phyloP scores from a whole-genome alignment of 1,140 invertebrate genomes.

The Ips typographus region DNA sequence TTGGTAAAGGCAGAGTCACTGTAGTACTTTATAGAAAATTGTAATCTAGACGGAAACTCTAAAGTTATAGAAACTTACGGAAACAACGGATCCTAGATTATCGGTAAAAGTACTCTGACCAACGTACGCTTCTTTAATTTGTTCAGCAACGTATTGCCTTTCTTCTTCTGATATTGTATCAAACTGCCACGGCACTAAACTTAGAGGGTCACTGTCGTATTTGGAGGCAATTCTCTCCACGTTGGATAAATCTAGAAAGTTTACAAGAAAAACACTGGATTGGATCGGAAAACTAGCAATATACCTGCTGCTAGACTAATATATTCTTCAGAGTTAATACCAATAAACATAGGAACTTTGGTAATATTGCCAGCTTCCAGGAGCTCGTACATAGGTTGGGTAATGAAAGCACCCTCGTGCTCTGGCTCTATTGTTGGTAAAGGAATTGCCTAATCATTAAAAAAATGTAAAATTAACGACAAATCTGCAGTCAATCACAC shows the following conservation, averaged over 20 bases:
- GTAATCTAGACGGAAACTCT: neutral
- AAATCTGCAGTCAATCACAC: neutral
- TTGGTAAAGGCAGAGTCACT: constrained; percentile 26
- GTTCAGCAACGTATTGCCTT: neutral
- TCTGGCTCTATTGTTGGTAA: constrained; percentile 30
- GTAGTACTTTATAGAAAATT: constrained; percentile 13
- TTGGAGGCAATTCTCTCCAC: constrained; percentile 5
- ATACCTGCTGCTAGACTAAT: constrained; percentile 9
- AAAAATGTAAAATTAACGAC: neutral
- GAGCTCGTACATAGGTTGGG: constrained; percentile 26
- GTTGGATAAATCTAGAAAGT: constrained; percentile 5
- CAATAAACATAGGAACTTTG: constrained; percentile 31
- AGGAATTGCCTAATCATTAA: constrained; percentile 27
- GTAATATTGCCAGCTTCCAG: constrained; percentile 16
- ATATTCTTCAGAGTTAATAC: constrained; percentile 37
- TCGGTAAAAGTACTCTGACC: constrained; percentile 21
- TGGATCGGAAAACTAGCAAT: neutral
- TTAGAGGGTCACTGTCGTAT: constrained; percentile 8
- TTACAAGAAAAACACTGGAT: no score
- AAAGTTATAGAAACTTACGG: constrained; percentile 8
- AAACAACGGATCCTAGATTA: constrained; percentile 17
- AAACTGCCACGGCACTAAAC: constrained; percentile 7
- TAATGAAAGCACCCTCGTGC: constrained; percentile 28
- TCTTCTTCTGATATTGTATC: neutral
- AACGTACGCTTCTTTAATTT: constrained; percentile 24